Conservation (phyloP, 2,113 vertebrate genomes). For the Pterocles burchelli region DNA sequence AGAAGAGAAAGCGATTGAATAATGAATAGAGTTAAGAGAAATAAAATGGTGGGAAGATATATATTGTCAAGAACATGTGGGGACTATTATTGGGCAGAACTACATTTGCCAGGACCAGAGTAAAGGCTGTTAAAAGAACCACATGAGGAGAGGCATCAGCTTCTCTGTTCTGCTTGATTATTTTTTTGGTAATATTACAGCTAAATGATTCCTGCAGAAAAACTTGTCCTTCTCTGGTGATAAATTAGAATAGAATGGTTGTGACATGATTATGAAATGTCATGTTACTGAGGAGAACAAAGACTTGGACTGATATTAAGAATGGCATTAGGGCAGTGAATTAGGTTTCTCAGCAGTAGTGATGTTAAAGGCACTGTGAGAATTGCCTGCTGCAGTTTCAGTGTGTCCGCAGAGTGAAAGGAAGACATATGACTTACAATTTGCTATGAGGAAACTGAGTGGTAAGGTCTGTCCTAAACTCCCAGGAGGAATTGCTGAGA, state of each 20-base stretch:
- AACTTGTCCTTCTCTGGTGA: neutral
- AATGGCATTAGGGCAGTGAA: neutral
- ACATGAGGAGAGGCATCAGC: neutral
- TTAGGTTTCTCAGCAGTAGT: neutral
- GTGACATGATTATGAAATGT: neutral
- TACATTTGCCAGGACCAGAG: neutral
- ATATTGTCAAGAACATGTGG: neutral
- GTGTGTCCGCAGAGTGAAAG: neutral
- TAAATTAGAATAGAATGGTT: neutral
- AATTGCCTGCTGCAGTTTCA: neutral
- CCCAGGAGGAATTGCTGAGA: neutral
- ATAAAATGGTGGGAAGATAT: neutral
- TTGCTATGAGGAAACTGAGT: constrained; percentile 1
- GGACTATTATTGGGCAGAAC: neutral
- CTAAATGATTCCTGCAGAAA: neutral
- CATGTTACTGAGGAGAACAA: neutral
- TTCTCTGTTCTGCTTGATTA: neutral
- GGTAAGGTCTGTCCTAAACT: neutral
- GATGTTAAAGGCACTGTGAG: neutral
- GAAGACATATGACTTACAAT: constrained; percentile 38
- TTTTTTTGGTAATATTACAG: neutral
- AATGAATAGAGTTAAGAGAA: neutral
- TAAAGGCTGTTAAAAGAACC: neutral
- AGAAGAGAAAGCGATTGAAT: neutral
- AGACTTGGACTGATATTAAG: neutral